Base-by-base conservation (phyloP, 2,888 invertebrate genomes). In the Malacosoma neustria region DNA sequence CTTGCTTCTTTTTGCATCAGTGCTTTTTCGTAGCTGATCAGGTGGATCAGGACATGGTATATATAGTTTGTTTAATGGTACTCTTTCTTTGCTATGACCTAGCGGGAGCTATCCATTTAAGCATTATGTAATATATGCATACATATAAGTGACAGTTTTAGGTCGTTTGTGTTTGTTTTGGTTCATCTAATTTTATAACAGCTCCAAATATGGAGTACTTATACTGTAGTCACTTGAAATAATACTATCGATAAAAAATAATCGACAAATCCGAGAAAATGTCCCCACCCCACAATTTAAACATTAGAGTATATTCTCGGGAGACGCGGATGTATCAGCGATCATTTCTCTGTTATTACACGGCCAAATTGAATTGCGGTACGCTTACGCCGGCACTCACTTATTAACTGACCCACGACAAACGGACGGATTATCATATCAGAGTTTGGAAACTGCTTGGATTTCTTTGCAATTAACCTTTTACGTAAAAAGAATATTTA, bases 291-390 rank as follows among this genome's bases (percentile, higher is more conserved):
- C 62, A 65, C 39, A 57, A 54, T 61, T 64, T 66, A 70, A 71
- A 68, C 66, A 67, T 62, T 66, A 69, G 66, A 71, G 69, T 63
- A 66, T 72, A 22, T 62, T 72, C 65, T 61, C 57, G 38, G 39
- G 59, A 55, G 61, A 57, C 55, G 57, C 60, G 61, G 66, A 58
- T 51, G 66, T 67, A 67, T 61, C 61, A 59, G 51, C 61, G 71
- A 72, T 72, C 68, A 64, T 64, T 64, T 60, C 57, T 51, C 45
- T 50, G 60, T 61, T 63, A 66, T 67, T 61, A 66, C 61, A 46
- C 58, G 55, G 45, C 62, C 54, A 61, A 72, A 72, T 68, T 66
- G 60, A 57, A 68, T 71, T 58, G 60, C 43, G 47, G 43, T 48
- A 45, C 55, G 50, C 50, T 58, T 56, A 55, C 57, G 58, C 45